A percentile compares a stretch with the other conserved stretches of the same genome.
These are phyloP conservation scores for Lepidurus packardi DNA, from an alignment of 1,140 invertebrate genomes.

Conservation along the genomic window DNA sequence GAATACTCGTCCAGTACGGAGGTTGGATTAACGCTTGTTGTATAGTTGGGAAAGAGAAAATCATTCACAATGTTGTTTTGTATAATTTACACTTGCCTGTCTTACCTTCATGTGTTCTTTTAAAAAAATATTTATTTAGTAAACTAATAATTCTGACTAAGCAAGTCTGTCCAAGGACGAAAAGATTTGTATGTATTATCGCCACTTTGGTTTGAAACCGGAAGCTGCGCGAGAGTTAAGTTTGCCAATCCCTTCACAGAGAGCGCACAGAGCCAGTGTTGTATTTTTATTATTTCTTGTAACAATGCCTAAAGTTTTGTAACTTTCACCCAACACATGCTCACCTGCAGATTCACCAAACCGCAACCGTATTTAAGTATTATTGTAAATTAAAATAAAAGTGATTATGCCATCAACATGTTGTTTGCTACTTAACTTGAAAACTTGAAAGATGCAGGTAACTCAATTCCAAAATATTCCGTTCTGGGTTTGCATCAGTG, in stretches of 20 bases:
- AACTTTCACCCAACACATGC: not conserved
- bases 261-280: slow-evolving; percentile 1
- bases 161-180: not conserved
- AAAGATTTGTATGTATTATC: not conserved
- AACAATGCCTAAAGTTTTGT: not conserved
- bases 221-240: not conserved
- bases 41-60: not conserved
- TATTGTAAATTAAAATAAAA: not conserved
- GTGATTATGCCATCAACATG: not conserved
- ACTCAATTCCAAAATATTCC: not conserved
- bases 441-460: not conserved
- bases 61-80: not conserved
- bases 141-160: not conserved
- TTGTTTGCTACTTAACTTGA: not conserved
- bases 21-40: not conserved
- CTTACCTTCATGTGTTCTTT: slow-evolving; percentile 14
- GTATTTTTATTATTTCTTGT: not conserved
- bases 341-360: not conserved
- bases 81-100: not conserved
- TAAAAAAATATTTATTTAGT: not conserved
- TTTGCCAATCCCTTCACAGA: not conserved
- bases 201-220: not conserved
- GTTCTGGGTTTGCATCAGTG: not conserved
- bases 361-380: not conserved
- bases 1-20: not conserved